Base-by-base conservation (phyloP, 2,113 vertebrate genomes). In the Hippocampus mohnikei region DNA sequence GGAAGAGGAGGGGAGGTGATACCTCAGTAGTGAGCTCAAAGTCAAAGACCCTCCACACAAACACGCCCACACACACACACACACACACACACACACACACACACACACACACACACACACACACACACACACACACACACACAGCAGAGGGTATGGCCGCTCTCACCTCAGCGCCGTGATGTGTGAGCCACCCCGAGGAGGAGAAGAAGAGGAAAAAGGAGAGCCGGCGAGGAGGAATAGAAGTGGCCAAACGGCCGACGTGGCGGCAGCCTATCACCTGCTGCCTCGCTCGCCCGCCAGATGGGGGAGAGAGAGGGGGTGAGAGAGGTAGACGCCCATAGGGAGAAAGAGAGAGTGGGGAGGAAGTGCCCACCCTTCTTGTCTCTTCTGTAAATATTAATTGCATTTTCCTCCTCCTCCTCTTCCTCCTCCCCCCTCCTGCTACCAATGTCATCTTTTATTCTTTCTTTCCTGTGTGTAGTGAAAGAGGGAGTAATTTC, bases 381-480 rank as follows among this genome's bases (percentile, higher is more conserved):
- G 95, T 91, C 96, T 95, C 93, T 93, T 95, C 95, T 94, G 95
- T 95, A 97, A 96, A 97, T 98, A 98, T 98, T 98, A 98, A 98
- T 97, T 98, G 94, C 90, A 95, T 93, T 93, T 92, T 89, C 76
- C 84, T 77, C 61, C 80, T 71, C 13, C 13, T 44, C 42, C 42
- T 33, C 29, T 33, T 72, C 67, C 66, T 83, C 61, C 66, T 79
- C 83, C 75, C 75, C 70, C 83, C 81, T 58, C 59, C 79, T 72
- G 64, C 82, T 79, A 16, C 27, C 72, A 66, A 85, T 82, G 91
- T 92, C 88, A 72, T 82, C 74, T 84, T 84, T 84, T 82, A 82
- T 83, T 80, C 81, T 73, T 82, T 77, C 79, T 73, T 75, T 83
- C 77, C 75, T 70, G 92, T 93, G 91, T 89, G 73, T 94, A 96